A percentile compares a stretch with the other conserved stretches of the same genome.
These are phyloP conservation scores for Caenorhabditis drosophilae DNA, from an alignment of 2,888 invertebrate species.

Conservation along the genomic window DNA sequence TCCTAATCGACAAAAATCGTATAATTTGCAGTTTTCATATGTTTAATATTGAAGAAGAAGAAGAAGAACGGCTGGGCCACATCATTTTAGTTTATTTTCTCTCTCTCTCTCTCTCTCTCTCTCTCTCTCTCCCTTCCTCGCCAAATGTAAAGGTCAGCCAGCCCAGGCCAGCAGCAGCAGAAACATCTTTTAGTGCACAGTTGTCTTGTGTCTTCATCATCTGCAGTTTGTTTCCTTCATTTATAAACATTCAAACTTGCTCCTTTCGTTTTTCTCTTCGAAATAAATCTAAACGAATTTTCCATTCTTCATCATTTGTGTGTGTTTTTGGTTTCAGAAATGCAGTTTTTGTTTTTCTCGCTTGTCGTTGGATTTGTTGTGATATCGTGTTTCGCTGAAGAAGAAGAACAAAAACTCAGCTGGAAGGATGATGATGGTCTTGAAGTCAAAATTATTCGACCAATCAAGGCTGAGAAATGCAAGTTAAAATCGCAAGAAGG, in stretches of 20 bases:
- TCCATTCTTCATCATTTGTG: background rate
- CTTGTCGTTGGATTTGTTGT: constrained; percentile 10
- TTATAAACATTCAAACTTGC: constrained; percentile 1
- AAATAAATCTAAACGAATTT: constrained; percentile 12
- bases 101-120: no score
- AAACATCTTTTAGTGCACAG: no score
- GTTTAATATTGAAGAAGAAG: no score
- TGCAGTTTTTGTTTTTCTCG: constrained; percentile 13
- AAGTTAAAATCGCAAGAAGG: constrained; percentile 61
- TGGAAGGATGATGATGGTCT: constrained; percentile 66
- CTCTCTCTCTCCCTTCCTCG: background rate
- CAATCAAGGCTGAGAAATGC: constrained; percentile 66
- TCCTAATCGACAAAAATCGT: no score
- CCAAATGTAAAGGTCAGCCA: constrained; percentile 7
- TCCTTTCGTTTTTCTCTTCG: constrained; percentile 2
- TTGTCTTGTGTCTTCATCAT: no score
- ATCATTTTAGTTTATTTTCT: no score
- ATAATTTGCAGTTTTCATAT: no score
- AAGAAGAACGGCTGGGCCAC: no score
- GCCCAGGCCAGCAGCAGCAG: no score
- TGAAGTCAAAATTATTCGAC: constrained; percentile 65
- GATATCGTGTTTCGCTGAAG: constrained; percentile 16
- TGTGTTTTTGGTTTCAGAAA: background rate
- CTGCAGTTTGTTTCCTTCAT: background rate
- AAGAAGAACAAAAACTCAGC: constrained; percentile 64